Base-by-base conservation (phyloP, 2,888 invertebrate species). In the Drosophila helvetica region DNA sequence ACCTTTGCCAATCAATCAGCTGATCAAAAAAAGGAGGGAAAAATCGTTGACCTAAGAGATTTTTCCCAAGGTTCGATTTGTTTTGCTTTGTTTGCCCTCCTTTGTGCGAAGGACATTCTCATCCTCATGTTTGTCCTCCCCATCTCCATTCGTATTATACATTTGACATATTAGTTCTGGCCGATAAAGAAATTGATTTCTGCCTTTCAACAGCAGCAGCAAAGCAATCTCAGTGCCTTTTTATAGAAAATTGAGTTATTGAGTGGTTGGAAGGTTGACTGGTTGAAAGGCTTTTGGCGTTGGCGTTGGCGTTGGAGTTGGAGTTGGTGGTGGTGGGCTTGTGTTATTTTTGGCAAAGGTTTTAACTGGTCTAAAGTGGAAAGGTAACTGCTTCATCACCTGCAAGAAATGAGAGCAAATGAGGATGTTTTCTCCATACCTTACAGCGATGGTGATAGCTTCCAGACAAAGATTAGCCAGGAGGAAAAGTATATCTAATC, bases 151-250 rank as follows among this genome's bases (percentile, higher is more conserved):
- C 63, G 75, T 78, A 79, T 82, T 84, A 86, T 78, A 78, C 74
- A 79, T 86, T 85, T 85, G 86, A 85, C 84, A 85, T 85, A 85
- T 85, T 86, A 84, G 84, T 77, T 78, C 69, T 66, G 84, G 82
- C 57, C 83, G 83, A 80, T 83, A 75, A 82, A 79, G 85, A 80
- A 84, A 84, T 84, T 84, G 83, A 84, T 84, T 84, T 85, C 74
- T 84, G 82, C 78, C 79, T 79, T 85, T 85, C 81, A 81, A 46
- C 65, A 59, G 50, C 76, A 64, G 18, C 17, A 18, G 51, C 19
- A 45, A 30, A 59, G 50, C 52, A 61, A 75, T 48, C 61, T 66
- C 38, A 43, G 56, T 30, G 30, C 52, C 43, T 68, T 74, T 72
- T 62, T 64, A 76, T 80, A 67, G 45, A 62, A 82, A 80, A 78